A percentile compares a stretch with the other conserved stretches of the same genome.
phyloP scores from a whole-genome alignment of 2,888 invertebrate genomes.

The Geophilus truncorum region DNA sequence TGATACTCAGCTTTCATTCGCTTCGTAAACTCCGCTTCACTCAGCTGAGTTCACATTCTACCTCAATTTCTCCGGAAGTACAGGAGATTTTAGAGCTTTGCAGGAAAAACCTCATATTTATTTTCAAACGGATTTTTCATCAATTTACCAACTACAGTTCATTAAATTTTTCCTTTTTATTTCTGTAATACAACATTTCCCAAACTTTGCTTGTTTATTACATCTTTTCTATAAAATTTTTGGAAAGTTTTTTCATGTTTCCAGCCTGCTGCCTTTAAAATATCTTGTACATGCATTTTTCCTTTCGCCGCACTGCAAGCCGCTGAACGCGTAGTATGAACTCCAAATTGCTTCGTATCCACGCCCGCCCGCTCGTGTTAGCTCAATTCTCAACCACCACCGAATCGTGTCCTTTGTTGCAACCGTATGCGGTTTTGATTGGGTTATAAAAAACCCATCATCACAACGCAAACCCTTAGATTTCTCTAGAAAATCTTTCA shows the following conservation, averaged over 20 bases:
- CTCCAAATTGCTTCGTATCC: not conserved
- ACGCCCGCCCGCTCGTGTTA: not conserved
- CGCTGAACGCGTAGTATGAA: not conserved
- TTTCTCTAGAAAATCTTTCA: too few species aligned
- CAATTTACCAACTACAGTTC: too few species aligned
- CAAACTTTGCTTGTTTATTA: not conserved
- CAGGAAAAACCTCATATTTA: too few species aligned
- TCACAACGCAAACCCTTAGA: too few species aligned
- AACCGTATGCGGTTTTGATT: not conserved
- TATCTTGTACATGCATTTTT: not conserved
- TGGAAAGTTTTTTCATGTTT: not conserved
- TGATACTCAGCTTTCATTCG: not conserved
- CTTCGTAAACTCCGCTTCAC: not conserved
- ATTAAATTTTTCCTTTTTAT: too few species aligned
- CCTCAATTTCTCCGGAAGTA: not conserved
- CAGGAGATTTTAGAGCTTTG: not conserved
- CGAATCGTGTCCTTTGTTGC: not conserved
- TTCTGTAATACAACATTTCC: not conserved
- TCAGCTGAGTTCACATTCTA: too few species aligned
- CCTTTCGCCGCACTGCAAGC: not conserved
- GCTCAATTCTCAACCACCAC: not conserved
- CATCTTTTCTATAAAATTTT: not conserved
- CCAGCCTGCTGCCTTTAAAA: not conserved
- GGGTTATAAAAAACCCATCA: too few species aligned
- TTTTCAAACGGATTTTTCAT: too few species aligned